These are phyloP conservation scores for Pecten maximus DNA, from an alignment of 2,888 invertebrate species.

Conservation along the genomic window DNA sequence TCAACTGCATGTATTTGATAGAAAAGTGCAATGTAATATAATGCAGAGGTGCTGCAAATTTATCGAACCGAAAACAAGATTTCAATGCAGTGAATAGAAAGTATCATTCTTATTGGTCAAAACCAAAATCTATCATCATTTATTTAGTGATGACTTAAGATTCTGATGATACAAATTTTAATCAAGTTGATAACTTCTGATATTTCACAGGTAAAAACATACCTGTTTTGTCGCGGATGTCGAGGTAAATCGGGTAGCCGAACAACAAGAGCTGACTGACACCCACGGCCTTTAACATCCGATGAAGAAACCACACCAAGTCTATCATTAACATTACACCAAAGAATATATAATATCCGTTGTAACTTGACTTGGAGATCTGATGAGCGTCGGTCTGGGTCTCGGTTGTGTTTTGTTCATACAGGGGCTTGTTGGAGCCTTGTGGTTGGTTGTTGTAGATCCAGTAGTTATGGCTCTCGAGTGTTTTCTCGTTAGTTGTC, in stretches of 20 bases:
- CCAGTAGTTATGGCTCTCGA: conserved; percentile 56
- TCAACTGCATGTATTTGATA: too few species aligned
- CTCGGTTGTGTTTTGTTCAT: neutral
- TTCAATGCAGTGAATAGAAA: too few species aligned
- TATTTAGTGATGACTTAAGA: neutral
- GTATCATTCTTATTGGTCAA: too few species aligned
- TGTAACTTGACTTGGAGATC: neutral
- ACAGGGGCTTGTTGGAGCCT: conserved; percentile 35
- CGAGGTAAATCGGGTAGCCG: conserved; percentile 80
- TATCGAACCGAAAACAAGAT: too few species aligned
- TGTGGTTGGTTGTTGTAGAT: conserved; percentile 45
- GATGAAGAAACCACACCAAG: conserved; percentile 77
- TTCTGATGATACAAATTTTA: neutral
- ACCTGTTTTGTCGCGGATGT: conserved; percentile 76
- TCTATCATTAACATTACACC: conserved; percentile 76
- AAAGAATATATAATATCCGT: conserved; percentile 62
- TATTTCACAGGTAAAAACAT: conserved; percentile 17
- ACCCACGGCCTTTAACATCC: conserved; percentile 78
- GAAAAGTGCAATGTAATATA: too few species aligned
- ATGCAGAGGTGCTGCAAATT: too few species aligned
- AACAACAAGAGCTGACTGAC: conserved; percentile 77
- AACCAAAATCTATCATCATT: too few species aligned
- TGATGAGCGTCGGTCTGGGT: neutral
- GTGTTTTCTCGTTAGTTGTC: conserved; percentile 53
- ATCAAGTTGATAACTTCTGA: neutral